Evolutionary conservation across 2,888 invertebrate species (phyloP), one percentile per base, ranked within the genome.

Genomic region (Eustalomyia histrio): DNA sequence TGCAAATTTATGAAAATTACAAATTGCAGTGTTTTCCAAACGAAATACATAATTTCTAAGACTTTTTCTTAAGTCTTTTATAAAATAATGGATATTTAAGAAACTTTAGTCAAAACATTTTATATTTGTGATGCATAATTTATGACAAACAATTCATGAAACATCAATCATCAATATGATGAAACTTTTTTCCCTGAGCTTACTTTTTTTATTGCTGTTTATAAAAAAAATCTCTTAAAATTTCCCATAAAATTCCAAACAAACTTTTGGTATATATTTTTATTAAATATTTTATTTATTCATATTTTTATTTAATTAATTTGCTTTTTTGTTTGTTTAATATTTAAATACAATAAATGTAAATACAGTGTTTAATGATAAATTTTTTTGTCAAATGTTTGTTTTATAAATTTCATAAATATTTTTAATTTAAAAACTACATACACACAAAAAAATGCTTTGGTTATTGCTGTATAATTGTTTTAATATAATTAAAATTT

Each of bases 401-500:
- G 33, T 63, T 63, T 61, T 35, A 29, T 53, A 29, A 29, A 60
- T 18, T 58, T 74, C 12, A 65, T 67, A 61, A 68, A 63, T 55
- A 69, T 79, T 74, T 58, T 71, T 58, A 58, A 24, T 35, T 33
- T 64, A 39, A 81, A 75, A 78, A 81, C 78, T 81, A 81, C 72
- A 80, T 81, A 82, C 82, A 80, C 82, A 80, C 83, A 81, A 73
- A 86, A 58, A 89, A 90, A 90, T 90, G 89, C 90, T 90, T 90
- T 90, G 90, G 90, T 90, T 90, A 90, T 90, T 90, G 90, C 90
- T 90, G 90, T 89, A 90, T 90, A 87, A 87, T 87, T 75, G 10
- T 61, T 76, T 68, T 57, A n/a, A 50, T 69, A 52, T 33, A 71
- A 71, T 73, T 69, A 76, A 60, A 50, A 67, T 67, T 29, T 29